Percentiles rank a stretch among this genome's conserved stretches.
These are phyloP conservation scores for Latrodectus hesperus DNA, from an alignment of 2,888 invertebrate genomes.

Conservation along the genomic window DNA sequence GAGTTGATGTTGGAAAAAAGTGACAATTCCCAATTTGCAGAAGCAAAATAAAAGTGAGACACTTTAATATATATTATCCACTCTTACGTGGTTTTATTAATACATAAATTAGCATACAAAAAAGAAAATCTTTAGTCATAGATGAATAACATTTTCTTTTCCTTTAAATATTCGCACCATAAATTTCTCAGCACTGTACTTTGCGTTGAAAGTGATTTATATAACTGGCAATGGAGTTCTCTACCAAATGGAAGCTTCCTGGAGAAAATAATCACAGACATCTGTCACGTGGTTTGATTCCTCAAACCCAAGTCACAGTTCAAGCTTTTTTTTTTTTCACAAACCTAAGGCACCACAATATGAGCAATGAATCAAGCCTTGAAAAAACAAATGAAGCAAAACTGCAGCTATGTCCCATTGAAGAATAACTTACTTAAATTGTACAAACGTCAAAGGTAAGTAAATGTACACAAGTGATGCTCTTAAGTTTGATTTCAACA, in stretches of 20 bases:
- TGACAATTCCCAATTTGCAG: no score
- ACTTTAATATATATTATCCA: no score
- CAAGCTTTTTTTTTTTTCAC: slow-evolving; percentile 16
- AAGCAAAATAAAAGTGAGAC: no score
- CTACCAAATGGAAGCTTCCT: slow-evolving; percentile 51
- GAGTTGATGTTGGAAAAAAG: no score
- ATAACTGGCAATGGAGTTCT: slow-evolving; percentile 61
- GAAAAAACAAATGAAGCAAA: slow-evolving; percentile 25
- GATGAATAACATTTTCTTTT: slow-evolving; percentile 7
- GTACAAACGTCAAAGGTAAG: not conserved
- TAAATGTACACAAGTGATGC: no score
- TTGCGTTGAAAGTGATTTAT: not conserved
- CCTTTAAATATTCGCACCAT: not conserved
- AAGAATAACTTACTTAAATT: not conserved
- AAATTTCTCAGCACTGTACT: not conserved
- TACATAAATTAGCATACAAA: slow-evolving; percentile 65
- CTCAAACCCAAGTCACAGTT: slow-evolving; percentile 27
- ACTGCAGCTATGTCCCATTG: not conserved
- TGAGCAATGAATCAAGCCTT: slow-evolving; percentile 48
- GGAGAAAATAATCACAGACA: slow-evolving; percentile 57
- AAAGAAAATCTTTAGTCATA: slow-evolving; percentile 31
- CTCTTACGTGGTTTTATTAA: slow-evolving; percentile 29
- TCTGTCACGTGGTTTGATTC: slow-evolving; percentile 21
- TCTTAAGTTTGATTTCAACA: no score
- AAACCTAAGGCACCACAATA: slow-evolving; percentile 63